Conservation (phyloP, 2,797 vertebrate genomes). For the Aratinga solstitialis region DNA sequence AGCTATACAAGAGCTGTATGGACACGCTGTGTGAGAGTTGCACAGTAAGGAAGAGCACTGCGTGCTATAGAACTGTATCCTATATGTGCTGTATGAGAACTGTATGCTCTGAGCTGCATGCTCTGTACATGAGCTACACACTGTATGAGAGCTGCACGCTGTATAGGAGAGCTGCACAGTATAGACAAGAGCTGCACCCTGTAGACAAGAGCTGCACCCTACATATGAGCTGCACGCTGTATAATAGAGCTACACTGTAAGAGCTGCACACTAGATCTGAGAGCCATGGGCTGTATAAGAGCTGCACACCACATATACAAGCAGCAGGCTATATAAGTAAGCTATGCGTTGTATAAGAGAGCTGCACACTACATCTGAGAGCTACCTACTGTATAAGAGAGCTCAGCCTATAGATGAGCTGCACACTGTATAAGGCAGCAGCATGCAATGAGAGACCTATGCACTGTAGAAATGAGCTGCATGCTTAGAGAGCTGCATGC, state of each 20-base stretch:
- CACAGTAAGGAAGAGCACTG: not conserved
- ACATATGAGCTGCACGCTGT: not conserved
- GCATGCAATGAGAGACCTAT: no score
- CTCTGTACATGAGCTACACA: not conserved
- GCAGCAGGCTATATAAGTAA: not conserved
- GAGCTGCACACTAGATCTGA: not conserved
- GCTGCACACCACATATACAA: not conserved
- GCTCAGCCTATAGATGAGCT: no score
- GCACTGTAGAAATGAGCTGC: not conserved
- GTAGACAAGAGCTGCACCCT: not conserved
- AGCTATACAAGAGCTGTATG: not conserved
- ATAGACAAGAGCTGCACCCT: not conserved
- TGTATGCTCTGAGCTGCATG: not conserved
- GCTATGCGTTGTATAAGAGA: not conserved
- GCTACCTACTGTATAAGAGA: no score
- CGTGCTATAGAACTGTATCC: not conserved
- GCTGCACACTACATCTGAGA: not conserved
- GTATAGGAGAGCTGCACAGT: not conserved
- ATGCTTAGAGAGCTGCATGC: not conserved
- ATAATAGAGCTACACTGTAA: not conserved
- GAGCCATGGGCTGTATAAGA: not conserved
- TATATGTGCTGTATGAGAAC: not conserved
- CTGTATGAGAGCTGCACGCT: not conserved
- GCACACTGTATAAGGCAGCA: not conserved
- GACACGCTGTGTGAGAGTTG: not conserved